Percentiles rank a stretch among this genome's conserved stretches.
These are phyloP conservation scores for Anoplolepis gracilipes DNA, from an alignment of 1,140 invertebrate species.

Conservation along the genomic window DNA sequence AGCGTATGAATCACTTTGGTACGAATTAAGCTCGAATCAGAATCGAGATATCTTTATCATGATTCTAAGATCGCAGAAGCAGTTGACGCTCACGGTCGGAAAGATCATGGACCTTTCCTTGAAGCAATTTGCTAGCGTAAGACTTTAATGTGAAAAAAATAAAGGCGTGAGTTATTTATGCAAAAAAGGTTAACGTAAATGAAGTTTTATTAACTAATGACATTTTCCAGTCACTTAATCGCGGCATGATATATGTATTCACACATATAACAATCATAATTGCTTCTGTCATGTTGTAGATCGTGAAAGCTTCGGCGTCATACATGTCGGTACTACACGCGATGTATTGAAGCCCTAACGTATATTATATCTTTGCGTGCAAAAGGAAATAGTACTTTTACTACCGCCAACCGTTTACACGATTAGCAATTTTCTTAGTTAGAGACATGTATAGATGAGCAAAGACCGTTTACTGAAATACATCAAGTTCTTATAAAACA, in stretches of 20 bases:
- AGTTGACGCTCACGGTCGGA: conserved; percentile 46
- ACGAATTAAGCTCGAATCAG: conserved; percentile 40
- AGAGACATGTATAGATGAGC: background rate
- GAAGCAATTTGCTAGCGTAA: conserved; percentile 51
- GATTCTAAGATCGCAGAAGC: conserved; percentile 55
- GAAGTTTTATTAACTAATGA: background rate
- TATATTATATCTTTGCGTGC: conserved; percentile 31
- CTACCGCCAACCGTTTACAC: conserved; percentile 14
- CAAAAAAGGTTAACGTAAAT: background rate
- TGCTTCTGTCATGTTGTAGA: conserved; percentile 56
- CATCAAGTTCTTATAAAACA: background rate
- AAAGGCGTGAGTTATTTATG: background rate
- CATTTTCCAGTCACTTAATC: conserved; percentile 8
- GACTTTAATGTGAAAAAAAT: background rate
- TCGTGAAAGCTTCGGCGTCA: conserved; percentile 58
- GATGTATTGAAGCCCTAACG: conserved; percentile 55
- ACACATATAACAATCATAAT: background rate
- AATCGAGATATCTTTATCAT: conserved; percentile 36
- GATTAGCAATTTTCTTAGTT: conserved; percentile 48
- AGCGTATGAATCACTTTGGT: conserved; percentile 47
- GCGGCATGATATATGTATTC: background rate
- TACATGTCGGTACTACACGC: conserved; percentile 60
- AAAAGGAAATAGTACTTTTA: conserved; percentile 48
- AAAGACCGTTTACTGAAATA: background rate
- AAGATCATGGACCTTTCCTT: conserved; percentile 52